phyloP scores from a whole-genome alignment of 2,797 vertebrate species.

The Pantherophis vulpinus region DNA sequence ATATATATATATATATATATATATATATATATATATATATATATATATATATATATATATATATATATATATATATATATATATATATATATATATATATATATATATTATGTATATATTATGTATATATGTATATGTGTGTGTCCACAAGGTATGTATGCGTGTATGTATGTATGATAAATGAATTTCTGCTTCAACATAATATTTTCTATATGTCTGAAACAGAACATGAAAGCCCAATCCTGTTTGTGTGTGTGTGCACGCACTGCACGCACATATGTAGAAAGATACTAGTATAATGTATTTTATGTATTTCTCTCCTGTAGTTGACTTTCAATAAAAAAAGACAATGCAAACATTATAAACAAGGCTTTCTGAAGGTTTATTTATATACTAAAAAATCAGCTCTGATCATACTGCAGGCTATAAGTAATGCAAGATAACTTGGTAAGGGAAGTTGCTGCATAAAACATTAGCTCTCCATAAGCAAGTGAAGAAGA shows the following conservation, averaged over 20 bases:
- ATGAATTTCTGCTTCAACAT: neutral
- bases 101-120: too few relatives aligned
- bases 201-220: neutral
- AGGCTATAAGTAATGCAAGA: neutral
- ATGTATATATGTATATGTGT: too few relatives aligned
- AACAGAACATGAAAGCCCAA: neutral
- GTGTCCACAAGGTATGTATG: too few relatives aligned
- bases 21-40: too few relatives aligned
- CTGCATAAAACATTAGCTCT: constrained; percentile 11
- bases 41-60: too few relatives aligned
- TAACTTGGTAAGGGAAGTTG: neutral
- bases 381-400: neutral
- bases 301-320: neutral
- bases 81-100: too few relatives aligned
- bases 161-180: neutral
- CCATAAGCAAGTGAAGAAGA: constrained; percentile 16
- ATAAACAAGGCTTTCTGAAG: neutral
- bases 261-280: neutral
- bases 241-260: neutral
- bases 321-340: neutral
- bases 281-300: neutral
- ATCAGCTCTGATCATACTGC: neutral
- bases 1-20: too few relatives aligned
- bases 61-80: too few relatives aligned
- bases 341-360: neutral